Evolutionary conservation across 2,113 vertebrate genomes (phyloP), one percentile per base, ranked within the genome.

Genomic region (Actenoides lindsayi): DNA sequence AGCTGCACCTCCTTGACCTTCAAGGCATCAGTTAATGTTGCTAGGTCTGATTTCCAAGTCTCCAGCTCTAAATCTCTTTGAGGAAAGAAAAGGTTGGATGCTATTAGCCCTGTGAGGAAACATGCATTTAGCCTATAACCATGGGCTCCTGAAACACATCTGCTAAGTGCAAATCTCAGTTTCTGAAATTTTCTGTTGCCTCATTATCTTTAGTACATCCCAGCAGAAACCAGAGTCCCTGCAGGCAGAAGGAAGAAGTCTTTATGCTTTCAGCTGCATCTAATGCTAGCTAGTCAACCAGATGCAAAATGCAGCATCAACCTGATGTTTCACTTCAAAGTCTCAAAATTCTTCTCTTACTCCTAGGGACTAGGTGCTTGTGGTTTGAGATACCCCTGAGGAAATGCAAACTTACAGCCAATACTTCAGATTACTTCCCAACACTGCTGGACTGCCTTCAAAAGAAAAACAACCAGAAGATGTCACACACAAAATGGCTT

Each of bases 181-280:
- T 92, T 80, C 83, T 83, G 68, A 93, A 70, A 81, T 90, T 70
- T 93, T 88, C 65, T 92, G 54, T 48, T 93, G 85, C 73, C 90
- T 96, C 90, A 94, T 95, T 92, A 93, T 94, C 78, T 94, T 94
- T 88, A 71, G 83, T 75, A 46, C 75, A 88, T 44, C 83, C 88
- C 90, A 94, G 75, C 48, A 95, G 79, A 94, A 96, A 90, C 35
- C 83, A 81, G 90, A 92, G 80, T 93, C 60, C 86, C 89, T 0
- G 1, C 50, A 93, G 86, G 83, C 28, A 0, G 51, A 78, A n/a
- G 24, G 81, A 90, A 64, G 92, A 94, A 91, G 51, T 35, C 76
- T 81, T 94, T 68, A 51, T 28, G 68, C 80, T 95, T 94, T 86
- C 94, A 94, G 90, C 85, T 94, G 94, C 76, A 90, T 81, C 85